A percentile compares a stretch with the other conserved stretches of the same genome.
Conservation (phyloP, 2,797 vertebrate species). For the Diglossa cyanea region DNA sequence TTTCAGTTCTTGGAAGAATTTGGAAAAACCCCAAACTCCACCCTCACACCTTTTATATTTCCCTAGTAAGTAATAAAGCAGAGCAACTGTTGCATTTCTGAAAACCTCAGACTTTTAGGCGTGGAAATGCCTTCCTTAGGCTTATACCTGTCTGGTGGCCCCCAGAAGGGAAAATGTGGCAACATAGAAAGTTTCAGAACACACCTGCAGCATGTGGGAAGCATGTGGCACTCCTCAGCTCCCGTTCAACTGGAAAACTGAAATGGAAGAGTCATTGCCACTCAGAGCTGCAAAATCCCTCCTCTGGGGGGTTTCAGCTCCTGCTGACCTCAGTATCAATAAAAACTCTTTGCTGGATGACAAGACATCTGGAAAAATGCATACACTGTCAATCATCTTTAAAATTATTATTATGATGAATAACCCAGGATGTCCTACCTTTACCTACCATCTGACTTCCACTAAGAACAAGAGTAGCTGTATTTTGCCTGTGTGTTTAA, state of each 20-base stretch:
- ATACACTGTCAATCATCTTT: neutral
- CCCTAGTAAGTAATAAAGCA: neutral
- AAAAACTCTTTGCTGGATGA: neutral
- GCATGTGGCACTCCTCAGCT: neutral
- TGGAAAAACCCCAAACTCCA: accelerated
- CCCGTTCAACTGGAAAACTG: neutral
- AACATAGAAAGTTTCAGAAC: neutral
- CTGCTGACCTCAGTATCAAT: neutral
- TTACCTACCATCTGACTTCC: neutral
- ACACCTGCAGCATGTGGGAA: neutral
- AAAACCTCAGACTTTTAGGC: neutral
- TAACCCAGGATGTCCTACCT: accelerated
- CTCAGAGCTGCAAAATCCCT: neutral
- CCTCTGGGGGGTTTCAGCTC: neutral
- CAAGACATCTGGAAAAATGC: neutral
- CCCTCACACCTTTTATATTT: neutral
- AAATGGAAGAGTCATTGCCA: neutral
- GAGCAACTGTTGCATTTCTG: neutral
- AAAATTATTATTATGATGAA: neutral
- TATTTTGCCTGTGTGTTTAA: neutral
- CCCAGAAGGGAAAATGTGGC: neutral
- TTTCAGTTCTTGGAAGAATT: neutral
- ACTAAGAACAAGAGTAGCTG: neutral
- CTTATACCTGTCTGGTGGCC: neutral
- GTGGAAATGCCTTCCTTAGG: neutral